Evolutionary conservation across 2,888 invertebrate species (phyloP), one percentile per base, ranked within the genome.

Genomic region (Ganaspis brasiliensis): DNA sequence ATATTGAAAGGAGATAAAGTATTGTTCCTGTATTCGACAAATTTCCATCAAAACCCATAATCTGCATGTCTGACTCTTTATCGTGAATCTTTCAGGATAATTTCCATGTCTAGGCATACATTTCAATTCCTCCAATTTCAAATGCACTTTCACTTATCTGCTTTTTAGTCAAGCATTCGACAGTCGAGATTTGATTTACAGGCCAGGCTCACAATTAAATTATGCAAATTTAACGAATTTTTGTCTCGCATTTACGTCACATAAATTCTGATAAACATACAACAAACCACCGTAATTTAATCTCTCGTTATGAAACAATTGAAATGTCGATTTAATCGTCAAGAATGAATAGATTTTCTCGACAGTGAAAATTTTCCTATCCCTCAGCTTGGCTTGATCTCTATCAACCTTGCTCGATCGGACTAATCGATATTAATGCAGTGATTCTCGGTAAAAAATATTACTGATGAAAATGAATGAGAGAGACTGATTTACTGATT

Each of bases 241-340:
- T 24, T 26, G 57, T 24, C n/a, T 63, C 37, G 63, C 37, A 40
- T 63, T 61, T 63, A 21, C 40, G 40, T 63, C 37, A 63, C 63
- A 63, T 63, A 63, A 63, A 63, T 63, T 63, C 63, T 63, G 63
- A 63, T 63, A 40, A 24, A 63, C 40, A 40, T 37, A 40, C 21
- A 16, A 5, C 16, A 49, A 49, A n/a, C 8, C 14, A 63, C 19
- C 40, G 63, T 63, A 63, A 63, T 63, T 63, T 45, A 63, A 63
- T 63, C 63, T 63, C n/a, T 63, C 40, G 24, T 63, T 63, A 63
- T 63, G 63, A 63, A 63, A 63, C 63, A 63, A 63, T 63, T 63
- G 63, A 63, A 63, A 63, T 63, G 40, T 63, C 45, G 63, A 63
- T 63, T 40, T 63, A 63, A 63, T 63, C 63, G 63, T 63, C 14